Conservation (phyloP, 2,797 vertebrate genomes). For the Poeciliopsis gracilis region DNA sequence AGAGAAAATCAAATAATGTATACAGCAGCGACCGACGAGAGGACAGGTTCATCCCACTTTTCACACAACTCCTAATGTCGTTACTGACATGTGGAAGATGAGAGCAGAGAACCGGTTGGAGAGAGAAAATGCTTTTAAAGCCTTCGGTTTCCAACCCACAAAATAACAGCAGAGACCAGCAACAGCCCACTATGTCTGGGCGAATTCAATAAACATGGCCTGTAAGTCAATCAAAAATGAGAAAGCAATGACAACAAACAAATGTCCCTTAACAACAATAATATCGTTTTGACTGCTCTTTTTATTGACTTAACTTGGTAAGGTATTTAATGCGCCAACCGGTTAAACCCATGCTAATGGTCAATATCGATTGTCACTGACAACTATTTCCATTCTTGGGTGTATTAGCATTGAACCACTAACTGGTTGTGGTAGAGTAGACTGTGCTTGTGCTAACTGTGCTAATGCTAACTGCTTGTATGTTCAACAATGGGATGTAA, state of each 20-base stretch:
- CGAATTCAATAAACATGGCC: neutral
- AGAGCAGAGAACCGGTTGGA: neutral
- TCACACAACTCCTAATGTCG: slow-evolving; percentile 5
- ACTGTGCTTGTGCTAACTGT: neutral
- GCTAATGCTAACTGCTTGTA: neutral
- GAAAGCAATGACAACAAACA: neutral
- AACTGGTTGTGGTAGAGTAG: neutral
- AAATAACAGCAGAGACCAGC: neutral
- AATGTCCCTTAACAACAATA: neutral
- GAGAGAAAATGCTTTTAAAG: neutral
- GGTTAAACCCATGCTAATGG: neutral
- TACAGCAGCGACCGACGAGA: neutral
- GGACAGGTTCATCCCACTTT: slow-evolving; percentile 27
- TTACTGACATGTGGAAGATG: neutral
- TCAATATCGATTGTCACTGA: neutral
- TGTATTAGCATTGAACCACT: neutral
- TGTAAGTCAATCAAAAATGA: neutral
- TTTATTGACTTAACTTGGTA: neutral
- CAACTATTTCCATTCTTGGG: neutral
- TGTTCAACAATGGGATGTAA: neutral
- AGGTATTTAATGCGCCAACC: neutral
- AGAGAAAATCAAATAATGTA: slow-evolving; percentile 15
- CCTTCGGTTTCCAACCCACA: neutral
- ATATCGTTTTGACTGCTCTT: neutral
- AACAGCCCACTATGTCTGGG: neutral